Conservation (phyloP, 37 sponge, comb jelly and placozoan genomes). For the Hexactinellida sp. region DNA sequence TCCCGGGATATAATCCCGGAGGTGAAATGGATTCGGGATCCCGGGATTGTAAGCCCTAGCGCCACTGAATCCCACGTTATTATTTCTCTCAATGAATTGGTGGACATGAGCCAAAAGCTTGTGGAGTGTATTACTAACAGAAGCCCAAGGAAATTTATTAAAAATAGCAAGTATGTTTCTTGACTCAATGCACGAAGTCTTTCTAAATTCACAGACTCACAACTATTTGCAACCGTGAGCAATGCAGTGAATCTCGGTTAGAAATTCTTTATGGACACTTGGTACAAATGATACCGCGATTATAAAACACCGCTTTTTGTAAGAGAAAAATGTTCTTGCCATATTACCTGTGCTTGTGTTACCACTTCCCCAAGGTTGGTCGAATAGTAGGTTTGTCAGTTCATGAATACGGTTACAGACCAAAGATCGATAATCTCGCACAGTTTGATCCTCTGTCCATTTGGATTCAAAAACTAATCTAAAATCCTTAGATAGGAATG, state of each 20-base stretch:
- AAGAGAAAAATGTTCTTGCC: not conserved
- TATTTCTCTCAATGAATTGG: conserved; percentile 2
- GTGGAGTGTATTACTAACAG: not conserved
- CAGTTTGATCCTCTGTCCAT: not conserved
- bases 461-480: conserved; percentile 6
- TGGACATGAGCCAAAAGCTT: not conserved
- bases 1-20: no score
- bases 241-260: conserved; percentile 1
- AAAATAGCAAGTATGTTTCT: not conserved
- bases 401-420: not conserved
- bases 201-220: not conserved
- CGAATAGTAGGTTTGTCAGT: not conserved
- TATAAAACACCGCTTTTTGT: not conserved
- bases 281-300: not conserved
- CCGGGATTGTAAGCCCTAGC: no score
- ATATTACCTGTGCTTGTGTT: conserved; percentile 1
- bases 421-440: not conserved
- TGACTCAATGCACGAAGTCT: not conserved
- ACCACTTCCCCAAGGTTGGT: not conserved
- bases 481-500: conserved; percentile 4
- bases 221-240: not conserved
- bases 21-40: no score
- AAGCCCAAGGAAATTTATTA: not conserved
- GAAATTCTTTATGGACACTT: not conserved
- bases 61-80: not conserved